phyloP scores from a whole-genome alignment of 2,797 vertebrate genomes.

The Sebastes nivosus region DNA sequence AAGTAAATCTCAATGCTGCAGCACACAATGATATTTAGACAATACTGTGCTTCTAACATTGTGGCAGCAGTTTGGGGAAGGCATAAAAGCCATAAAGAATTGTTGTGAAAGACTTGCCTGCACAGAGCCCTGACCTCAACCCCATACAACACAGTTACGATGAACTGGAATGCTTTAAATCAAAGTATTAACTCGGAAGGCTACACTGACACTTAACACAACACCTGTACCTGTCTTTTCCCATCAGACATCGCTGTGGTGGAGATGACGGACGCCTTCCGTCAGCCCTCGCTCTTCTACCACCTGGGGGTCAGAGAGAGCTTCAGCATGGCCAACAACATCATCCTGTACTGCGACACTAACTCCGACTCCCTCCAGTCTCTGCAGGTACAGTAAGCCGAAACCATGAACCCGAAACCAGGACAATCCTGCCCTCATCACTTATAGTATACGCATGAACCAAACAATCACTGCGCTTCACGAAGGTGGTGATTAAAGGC shows the following conservation, averaged over 20 bases:
- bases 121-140: neutral
- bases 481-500: constrained; percentile 31
- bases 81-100: neutral
- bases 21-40: neutral
- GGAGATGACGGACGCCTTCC: constrained; percentile 97
- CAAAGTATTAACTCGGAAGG: neutral
- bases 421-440: neutral
- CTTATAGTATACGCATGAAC: neutral
- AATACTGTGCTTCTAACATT: neutral
- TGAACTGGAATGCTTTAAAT: neutral
- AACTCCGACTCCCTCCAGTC: constrained; percentile 94
- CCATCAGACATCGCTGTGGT: constrained; percentile 94
- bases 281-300: constrained; percentile 97
- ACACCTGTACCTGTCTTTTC: neutral
- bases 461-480: neutral
- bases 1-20: neutral
- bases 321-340: constrained; percentile 99
- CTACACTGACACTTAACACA: neutral
- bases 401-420: neutral
- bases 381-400: constrained; percentile 86
- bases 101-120: neutral
- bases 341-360: constrained; percentile 97
- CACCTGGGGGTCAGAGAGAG: constrained; percentile 97
- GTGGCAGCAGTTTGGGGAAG: neutral
- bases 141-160: neutral